phyloP scores from a whole-genome alignment of 2,797 vertebrate species.

The Benthosema pterotum region DNA sequence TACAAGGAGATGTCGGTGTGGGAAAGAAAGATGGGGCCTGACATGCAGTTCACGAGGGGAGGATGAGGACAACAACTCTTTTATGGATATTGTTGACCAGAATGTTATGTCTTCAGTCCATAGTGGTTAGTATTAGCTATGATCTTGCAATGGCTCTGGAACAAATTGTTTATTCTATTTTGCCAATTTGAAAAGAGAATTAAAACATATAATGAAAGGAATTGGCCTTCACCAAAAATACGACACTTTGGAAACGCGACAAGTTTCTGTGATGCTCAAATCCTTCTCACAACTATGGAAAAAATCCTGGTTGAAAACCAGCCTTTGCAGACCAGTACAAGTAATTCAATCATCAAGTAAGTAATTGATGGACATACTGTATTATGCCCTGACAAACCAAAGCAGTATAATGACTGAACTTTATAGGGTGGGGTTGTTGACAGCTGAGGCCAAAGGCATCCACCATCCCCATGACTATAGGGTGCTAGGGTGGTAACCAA shows the following conservation, averaged over 20 bases:
- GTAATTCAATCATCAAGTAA: not conserved
- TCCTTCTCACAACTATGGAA: not conserved
- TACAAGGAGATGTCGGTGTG: constrained; percentile 37
- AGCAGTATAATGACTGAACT: constrained; percentile 4
- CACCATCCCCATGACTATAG: constrained; percentile 43
- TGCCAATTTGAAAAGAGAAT: constrained; percentile 18
- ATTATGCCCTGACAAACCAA: not conserved
- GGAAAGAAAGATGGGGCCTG: constrained; percentile 29
- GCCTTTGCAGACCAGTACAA: not conserved
- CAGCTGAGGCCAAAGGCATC: constrained; percentile 42
- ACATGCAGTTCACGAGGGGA: constrained; percentile 5
- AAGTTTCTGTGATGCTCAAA: not conserved
- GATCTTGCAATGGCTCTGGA: not conserved
- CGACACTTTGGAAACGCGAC: not conserved
- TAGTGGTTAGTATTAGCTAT: constrained; percentile 4
- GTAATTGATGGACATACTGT: constrained; percentile 6
- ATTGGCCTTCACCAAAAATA: not conserved
- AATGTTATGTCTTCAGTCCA: constrained; percentile 18
- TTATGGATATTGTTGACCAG: constrained; percentile 18
- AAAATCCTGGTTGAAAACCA: not conserved
- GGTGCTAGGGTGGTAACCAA: no score
- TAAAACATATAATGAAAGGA: constrained; percentile 2
- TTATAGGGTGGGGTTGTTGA: constrained; percentile 4
- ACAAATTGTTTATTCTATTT: not conserved
- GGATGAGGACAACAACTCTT: constrained; percentile 30